Evolutionary conservation across 37 sponge, comb jelly and placozoan genomes (phyloP).

Genomic region (Axinella damicornis): DNA sequence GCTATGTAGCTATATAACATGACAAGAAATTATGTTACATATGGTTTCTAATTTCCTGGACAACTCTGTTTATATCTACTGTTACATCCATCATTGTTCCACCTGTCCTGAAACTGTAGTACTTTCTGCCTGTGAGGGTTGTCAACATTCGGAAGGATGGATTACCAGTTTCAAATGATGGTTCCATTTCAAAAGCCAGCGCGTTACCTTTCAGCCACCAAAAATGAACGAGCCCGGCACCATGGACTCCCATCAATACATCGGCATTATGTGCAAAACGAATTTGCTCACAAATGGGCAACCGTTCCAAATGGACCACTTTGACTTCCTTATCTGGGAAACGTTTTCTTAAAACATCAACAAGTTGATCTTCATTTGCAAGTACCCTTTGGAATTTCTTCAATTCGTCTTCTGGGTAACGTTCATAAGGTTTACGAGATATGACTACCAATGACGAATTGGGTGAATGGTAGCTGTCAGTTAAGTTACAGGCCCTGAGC

Average conservation of each 20-base stretch:
- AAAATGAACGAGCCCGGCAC: conserved; percentile 77
- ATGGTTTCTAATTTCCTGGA: too few relatives aligned
- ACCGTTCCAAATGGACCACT: conserved; percentile 47
- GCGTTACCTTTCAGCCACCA: conserved; percentile 78
- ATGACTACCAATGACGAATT: conserved; percentile 46
- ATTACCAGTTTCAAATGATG: conserved; percentile 33
- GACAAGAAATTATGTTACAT: too few relatives aligned
- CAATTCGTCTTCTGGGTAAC: conserved; percentile 30
- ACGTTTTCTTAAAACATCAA: conserved; percentile 1
- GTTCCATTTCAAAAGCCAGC: conserved; percentile 66
- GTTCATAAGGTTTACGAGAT: conserved; percentile 56
- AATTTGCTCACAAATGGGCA: conserved; percentile 73
- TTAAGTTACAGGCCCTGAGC: conserved; percentile 54
- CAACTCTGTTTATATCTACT: too few relatives aligned
- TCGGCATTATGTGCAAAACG: conserved; percentile 51
- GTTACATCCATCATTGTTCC: too few relatives aligned
- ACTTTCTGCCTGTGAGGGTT: conserved; percentile 49
- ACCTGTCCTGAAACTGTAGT: too few relatives aligned
- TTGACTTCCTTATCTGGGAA: conserved; percentile 46
- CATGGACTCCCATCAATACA: conserved; percentile 76
- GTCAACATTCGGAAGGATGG: conserved; percentile 72
- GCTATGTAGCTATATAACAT: too few relatives aligned
- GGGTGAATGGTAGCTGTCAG: conserved; percentile 29
- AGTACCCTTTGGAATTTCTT: conserved; percentile 50
- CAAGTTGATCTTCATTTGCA: conserved; percentile 51